These are phyloP conservation scores for Proisotoma minuta DNA, from an alignment of 2,888 invertebrate genomes.

Conservation along the genomic window DNA sequence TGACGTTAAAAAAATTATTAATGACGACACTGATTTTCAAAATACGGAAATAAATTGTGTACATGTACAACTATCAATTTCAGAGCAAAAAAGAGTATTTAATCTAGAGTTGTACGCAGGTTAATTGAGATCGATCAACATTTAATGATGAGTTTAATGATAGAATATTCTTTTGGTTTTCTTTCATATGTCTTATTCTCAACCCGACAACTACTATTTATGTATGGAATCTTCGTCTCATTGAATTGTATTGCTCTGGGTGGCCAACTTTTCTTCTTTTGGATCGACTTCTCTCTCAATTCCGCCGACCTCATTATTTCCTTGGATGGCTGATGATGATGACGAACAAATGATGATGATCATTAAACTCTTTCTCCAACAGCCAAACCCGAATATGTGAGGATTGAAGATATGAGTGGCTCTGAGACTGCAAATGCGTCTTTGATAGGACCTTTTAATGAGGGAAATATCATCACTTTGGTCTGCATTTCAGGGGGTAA, in stretches of 20 bases:
- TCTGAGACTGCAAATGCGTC: slow-evolving; percentile 61
- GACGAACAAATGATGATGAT: neutral
- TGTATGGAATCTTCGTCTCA: slow-evolving; percentile 7
- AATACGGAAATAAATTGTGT: too few relatives aligned
- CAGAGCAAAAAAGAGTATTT: too few relatives aligned
- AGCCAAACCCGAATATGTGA: slow-evolving; percentile 76
- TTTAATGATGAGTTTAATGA: slow-evolving; percentile 46
- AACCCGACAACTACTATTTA: slow-evolving; percentile 17
- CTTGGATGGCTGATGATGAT: neutral
- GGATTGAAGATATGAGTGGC: slow-evolving; percentile 64
- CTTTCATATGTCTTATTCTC: slow-evolving; percentile 9
- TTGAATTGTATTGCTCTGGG: neutral
- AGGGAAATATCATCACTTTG: slow-evolving; percentile 64
- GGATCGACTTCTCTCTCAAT: neutral
- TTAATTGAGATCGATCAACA: slow-evolving; percentile 45
- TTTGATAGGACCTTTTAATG: slow-evolving; percentile 65
- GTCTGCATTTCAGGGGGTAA: slow-evolving; percentile 69
- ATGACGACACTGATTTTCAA: too few relatives aligned
- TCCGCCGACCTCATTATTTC: slow-evolving; percentile 7
- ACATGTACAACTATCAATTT: too few relatives aligned
- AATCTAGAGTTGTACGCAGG: slow-evolving; percentile 5
- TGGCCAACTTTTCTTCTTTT: slow-evolving; percentile 6
- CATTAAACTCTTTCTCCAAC: slow-evolving; percentile 45
- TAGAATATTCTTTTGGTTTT: slow-evolving; percentile 29
- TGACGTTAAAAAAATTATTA: too few relatives aligned